Conservation (phyloP, 2,888 invertebrate species). For the Ornithoptera priamus region DNA sequence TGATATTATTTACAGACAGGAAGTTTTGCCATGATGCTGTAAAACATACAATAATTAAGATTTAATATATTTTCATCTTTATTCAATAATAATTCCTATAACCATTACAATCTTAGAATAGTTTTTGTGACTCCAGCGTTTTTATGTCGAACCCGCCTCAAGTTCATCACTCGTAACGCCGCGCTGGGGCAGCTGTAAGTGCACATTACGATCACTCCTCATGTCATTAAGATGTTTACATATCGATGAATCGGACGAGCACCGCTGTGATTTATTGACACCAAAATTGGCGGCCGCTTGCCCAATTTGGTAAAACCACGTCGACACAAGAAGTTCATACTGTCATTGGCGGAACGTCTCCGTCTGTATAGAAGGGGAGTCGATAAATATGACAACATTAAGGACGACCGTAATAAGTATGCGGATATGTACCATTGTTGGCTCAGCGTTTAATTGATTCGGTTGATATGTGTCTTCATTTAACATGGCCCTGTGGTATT, state of each 20-base stretch:
- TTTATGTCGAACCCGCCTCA: not conserved
- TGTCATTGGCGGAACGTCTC: conserved; percentile 18
- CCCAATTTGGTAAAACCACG: conserved; percentile 20
- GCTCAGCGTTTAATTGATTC: conserved; percentile 12
- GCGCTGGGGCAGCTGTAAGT: conserved; percentile 24
- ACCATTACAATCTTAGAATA: no score
- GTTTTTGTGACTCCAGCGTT: no score
- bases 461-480: conserved; percentile 29
- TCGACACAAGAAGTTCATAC: conserved; percentile 22
- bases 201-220: conserved; percentile 30
- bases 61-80: no score
- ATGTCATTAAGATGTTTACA: conserved; percentile 35
- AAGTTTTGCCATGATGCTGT: no score
- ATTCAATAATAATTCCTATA: no score
- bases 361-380: not conserved
- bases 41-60: no score
- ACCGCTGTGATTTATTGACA: conserved; percentile 28
- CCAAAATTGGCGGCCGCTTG: conserved; percentile 14
- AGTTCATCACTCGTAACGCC: conserved; percentile 12
- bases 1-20: no score
- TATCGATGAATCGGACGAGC: conserved; percentile 18
- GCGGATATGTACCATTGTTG: conserved; percentile 25
- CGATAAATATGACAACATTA: conserved; percentile 26
- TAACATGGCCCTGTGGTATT: conserved; percentile 4
- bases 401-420: conserved; percentile 22